A percentile compares a stretch with the other conserved stretches of the same genome.
phyloP scores from a whole-genome alignment of 1,140 invertebrate genomes.

The Pseudomyrmex pallidus region DNA sequence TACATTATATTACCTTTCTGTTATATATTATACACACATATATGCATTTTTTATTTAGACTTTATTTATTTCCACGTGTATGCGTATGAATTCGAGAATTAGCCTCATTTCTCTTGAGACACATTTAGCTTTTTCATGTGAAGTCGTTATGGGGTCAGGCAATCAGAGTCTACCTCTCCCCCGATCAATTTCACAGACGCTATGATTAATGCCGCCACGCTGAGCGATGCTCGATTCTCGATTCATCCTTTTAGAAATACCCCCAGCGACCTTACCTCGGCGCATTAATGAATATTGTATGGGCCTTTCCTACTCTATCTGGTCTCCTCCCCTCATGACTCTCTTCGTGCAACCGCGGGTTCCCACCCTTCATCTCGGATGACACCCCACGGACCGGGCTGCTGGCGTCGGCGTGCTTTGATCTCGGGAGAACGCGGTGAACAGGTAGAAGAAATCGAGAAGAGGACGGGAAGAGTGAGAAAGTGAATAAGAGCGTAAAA shows the following conservation, averaged over 20 bases:
- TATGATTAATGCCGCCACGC: slow-evolving; percentile 45
- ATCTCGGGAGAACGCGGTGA: slow-evolving; percentile 76
- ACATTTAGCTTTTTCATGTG: slow-evolving; percentile 38
- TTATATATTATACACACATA: no score
- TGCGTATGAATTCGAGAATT: slow-evolving; percentile 10
- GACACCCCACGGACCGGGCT: slow-evolving; percentile 80
- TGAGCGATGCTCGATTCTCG: slow-evolving; percentile 26
- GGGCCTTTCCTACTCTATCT: slow-evolving; percentile 64
- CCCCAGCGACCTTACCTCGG: slow-evolving; percentile 74
- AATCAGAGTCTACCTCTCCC: background rate
- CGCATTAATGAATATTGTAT: slow-evolving; percentile 79
- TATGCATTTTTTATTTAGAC: background rate
- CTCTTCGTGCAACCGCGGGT: slow-evolving; percentile 21
- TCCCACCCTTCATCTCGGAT: slow-evolving; percentile 75
- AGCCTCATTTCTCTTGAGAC: slow-evolving; percentile 19
- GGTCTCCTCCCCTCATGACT: slow-evolving; percentile 38
- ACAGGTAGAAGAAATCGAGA: slow-evolving; percentile 76
- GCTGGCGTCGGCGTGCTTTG: slow-evolving; percentile 79
- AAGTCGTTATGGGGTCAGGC: slow-evolving; percentile 32
- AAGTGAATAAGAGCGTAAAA: slow-evolving; percentile 1
- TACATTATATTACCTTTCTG: no score
- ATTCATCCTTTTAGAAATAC: slow-evolving; percentile 68
- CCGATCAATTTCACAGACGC: slow-evolving; percentile 36
- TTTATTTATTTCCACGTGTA: background rate
- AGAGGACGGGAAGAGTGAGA: slow-evolving; percentile 41